phyloP scores from a whole-genome alignment of 2,888 invertebrate species.

The Argyresthia goedartella region DNA sequence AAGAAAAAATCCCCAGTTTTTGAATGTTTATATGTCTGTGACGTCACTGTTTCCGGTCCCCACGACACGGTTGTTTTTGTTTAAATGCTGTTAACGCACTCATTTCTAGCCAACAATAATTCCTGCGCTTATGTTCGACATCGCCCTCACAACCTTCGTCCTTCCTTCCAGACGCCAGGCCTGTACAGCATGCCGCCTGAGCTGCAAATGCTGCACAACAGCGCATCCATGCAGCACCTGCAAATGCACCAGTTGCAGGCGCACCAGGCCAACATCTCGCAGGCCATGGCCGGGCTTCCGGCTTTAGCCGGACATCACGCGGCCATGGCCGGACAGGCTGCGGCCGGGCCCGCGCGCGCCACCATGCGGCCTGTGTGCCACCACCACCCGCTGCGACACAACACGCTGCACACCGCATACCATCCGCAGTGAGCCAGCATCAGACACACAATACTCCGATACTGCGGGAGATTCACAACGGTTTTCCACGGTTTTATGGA shows the following conservation, averaged over 20 bases:
- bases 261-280: conserved; percentile 16
- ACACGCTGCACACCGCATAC: conserved; percentile 24
- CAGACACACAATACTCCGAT: neutral
- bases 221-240: conserved; percentile 54
- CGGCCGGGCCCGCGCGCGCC: conserved; percentile 3
- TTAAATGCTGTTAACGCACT: too few species aligned
- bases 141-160: neutral
- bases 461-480: neutral
- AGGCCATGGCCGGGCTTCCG: conserved; percentile 8
- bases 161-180: conserved; percentile 40
- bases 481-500: neutral
- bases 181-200: conserved; percentile 67
- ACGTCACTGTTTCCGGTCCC: too few species aligned
- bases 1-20: too few species aligned
- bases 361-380: conserved; percentile 26
- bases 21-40: too few species aligned
- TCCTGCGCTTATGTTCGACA: too few species aligned
- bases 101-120: too few species aligned
- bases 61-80: too few species aligned
- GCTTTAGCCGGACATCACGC: neutral
- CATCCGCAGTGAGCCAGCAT: conserved; percentile 14
- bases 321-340: too few species aligned
- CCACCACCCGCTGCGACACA: conserved; percentile 24
- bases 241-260: conserved; percentile 39
- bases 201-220: conserved; percentile 52